Base-by-base conservation (phyloP, 2,888 invertebrate species). In the Parasteatoda lunata region DNA sequence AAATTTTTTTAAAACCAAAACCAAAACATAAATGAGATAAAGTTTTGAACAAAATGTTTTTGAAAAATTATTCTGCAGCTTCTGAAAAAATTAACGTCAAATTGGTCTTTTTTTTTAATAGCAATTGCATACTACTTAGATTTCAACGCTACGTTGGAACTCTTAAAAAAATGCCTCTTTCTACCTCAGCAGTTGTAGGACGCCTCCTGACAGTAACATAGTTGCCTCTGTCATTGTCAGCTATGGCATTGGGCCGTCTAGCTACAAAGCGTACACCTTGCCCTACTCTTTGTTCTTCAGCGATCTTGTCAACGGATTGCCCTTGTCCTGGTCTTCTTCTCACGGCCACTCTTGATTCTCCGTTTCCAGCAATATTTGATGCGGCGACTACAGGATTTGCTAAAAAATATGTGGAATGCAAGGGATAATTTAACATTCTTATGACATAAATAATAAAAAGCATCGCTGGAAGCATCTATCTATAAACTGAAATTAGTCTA, bases 141-240 rank as follows among this genome's bases (percentile, higher is more conserved):
- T 30, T 30, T 30, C 30, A 30, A 30, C 30, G 2, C 30, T 30
- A 30, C 30, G 30, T 30, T 30, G 30, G 30, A 30, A 30, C 30
- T 7, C n/a, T 70, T 7, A 3, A 47, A 6, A n/a, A 11, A 49
- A 11, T n/a, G 6, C 47, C 8, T 3, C 13, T 9, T 49, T 59
- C 69, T 72, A 80, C 84, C 80, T 79, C 54, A 9, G 85, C 65
- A 11, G 88, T 89, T 0, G 86, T 84, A 9, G 84, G 77, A 30
- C 84, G 68, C 54, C 88, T 86, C 49, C 84, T 79, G 47, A 89
- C 88, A n/a, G 78, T 71, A 15, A 85, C 85, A 6, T 71, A 72
- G 71, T 85, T 54, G 76, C 83, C 45, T 49, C 73, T 52, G 84
- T 69, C 49, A 70, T 68, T n/a, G n/a, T 84, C 78, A 70, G 52